Base-by-base conservation (phyloP, 1,140 invertebrate species). In the Trinorchestia longiramus region DNA sequence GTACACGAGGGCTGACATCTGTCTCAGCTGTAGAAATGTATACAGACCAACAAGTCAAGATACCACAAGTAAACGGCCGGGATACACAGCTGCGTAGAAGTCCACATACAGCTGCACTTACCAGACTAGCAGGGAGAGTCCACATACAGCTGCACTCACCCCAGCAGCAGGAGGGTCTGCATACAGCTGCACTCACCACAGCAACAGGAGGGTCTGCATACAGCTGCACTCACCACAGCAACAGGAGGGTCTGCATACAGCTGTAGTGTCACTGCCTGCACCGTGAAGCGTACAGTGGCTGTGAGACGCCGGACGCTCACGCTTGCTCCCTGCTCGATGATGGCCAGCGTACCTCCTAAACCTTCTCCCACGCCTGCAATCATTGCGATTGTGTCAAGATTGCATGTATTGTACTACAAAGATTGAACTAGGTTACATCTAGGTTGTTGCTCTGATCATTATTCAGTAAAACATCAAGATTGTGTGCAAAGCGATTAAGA, bases 231-330 rank as follows among this genome's bases (percentile, higher is more conserved):
- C 17, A 94, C 92, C 36, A 47, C 41, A 43, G 90, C 90, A 43
- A 42, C 43, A 43, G 43, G 90, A 28, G 41, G 41, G 92, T 94
- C 92, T 15, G 92, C 44, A 40, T 94, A 94, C 17, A 94, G 92
- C 92, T 94, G 92, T 40, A 94, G 92, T 11, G 40, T 40, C 43
- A 94, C 43, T 11, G 92, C 92, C 92, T 94, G 92, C 43, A 94
- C 92, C 41, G 92, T 94, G 92, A 94, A 94, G 43, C 44, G 43
- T 19, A 94, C 92, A 45, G 44, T 11, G 8, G 92, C 92, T 17
- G 92, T 94, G 43, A 45, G 92, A 40, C 92, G 92, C 43, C 44
- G 15, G 1, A 94, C 92, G 44, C 43, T 47, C 40, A 94, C 40
- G 8, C 44, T 40, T 0, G 36, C 92, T 15, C 44, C 92, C 19